These are phyloP conservation scores for Stenodera caucasica DNA, from an alignment of 2,888 invertebrate species.

Conservation along the genomic window DNA sequence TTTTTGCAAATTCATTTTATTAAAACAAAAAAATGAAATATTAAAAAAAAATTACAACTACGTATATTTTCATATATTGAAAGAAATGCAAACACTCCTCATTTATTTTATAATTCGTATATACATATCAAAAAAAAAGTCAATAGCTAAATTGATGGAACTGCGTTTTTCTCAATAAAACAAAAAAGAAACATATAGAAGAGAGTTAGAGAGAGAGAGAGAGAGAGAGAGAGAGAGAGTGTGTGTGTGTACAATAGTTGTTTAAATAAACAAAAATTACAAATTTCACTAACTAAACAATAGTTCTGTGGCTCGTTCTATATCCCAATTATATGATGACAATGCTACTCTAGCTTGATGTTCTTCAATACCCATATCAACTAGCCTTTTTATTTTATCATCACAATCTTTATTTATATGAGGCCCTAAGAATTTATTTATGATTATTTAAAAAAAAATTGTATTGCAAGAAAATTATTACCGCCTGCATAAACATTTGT, in stretches of 20 bases:
- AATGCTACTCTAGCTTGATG: slow-evolving; percentile 86
- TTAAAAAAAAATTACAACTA: neutral
- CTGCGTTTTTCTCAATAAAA: neutral
- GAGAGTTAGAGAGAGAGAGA: neutral
- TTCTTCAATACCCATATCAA: slow-evolving; percentile 94
- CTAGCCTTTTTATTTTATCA: slow-evolving; percentile 82
- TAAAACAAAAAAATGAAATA: slow-evolving; percentile 11
- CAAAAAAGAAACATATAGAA: neutral
- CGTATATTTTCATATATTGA: neutral
- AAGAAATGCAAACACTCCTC: slow-evolving; percentile 32
- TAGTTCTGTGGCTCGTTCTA: slow-evolving; percentile 89
- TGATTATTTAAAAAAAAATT: neutral
- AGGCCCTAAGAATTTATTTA: slow-evolving; percentile 62
- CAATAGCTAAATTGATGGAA: slow-evolving; percentile 7
- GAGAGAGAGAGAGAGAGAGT: neutral
- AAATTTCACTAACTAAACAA: slow-evolving; percentile 71
- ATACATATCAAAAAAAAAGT: slow-evolving; percentile 21
- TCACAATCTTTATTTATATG: slow-evolving; percentile 77
- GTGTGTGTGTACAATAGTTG: slow-evolving; percentile 11
- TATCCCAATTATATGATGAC: slow-evolving; percentile 90
- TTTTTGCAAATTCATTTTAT: slow-evolving; percentile 3
- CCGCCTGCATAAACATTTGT: slow-evolving; percentile 91
- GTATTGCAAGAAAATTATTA: slow-evolving; percentile 43
- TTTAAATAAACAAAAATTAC: slow-evolving; percentile 8
- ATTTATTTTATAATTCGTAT: slow-evolving; percentile 28